Base-by-base conservation (phyloP, 2,113 vertebrate species). In the Holacanthus passer region DNA sequence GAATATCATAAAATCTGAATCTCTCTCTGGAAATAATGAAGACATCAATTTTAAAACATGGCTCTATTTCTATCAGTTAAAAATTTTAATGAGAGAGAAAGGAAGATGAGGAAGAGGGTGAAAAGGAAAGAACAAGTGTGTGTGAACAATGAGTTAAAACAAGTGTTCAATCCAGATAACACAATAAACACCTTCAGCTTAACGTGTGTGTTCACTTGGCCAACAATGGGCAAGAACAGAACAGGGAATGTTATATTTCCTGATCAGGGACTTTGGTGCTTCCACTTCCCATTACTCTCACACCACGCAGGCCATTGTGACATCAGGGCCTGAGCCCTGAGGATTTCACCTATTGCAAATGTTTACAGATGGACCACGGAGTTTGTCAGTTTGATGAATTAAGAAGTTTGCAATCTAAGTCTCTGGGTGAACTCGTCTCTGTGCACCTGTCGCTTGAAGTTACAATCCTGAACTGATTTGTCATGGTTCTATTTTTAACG, bases 401-500 rank as follows among this genome's bases (percentile, higher is more conserved):
- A 43, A 64, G 47, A 52, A 47, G 43, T 31, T 29, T n/a, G 60
- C 24, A 27, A 76, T 77, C 19, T 20, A 60, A 73, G 64, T 50
- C 58, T 77, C 48, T 43, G 53, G 29, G 56, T 63, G 29, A 85
- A 67, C 85, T 73, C 53, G 58, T 77, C 68, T 24, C 39, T 75
- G 50, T 75, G 89, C 90, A 92, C 89, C 91, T 92, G 92, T 86
- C 75, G 81, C 77, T 62, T 87, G 59, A 32, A 65, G 77, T 82
- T 84, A 80, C 77, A 79, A 76, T 75, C 37, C 81, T 65, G 14
- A 74, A 81, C 64, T 76, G 31, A 89, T 88, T 88, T 82, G 70
- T 60, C 72, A 48, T 79, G 64, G 16, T 52, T 31, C 89, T 93
- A 91, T 93, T 91, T 93, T 91, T 91, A 92, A 85, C 39, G 0